These are phyloP conservation scores for Stictonetta naevosa DNA, from an alignment of 2,113 vertebrate genomes.

Conservation along the genomic window DNA sequence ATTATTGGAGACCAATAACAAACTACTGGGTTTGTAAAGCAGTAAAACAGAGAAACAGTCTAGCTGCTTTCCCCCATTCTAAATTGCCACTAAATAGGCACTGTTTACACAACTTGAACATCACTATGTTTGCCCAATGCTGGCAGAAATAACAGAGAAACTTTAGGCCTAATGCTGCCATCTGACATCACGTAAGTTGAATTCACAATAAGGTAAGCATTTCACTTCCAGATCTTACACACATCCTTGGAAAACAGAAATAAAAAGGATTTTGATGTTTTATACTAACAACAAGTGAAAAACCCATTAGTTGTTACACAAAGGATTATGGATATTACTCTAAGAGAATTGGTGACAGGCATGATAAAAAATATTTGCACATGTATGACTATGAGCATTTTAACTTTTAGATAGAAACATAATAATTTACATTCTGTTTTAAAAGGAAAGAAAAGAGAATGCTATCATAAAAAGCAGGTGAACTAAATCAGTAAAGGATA, in stretches of 20 bases:
- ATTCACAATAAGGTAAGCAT: not conserved
- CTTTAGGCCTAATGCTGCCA: not conserved
- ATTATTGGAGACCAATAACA: not conserved
- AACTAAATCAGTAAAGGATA: not conserved
- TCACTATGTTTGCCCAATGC: not conserved
- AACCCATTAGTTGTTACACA: not conserved
- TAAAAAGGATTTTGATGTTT: not conserved
- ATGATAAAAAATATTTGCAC: not conserved
- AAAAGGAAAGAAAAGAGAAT: not conserved
- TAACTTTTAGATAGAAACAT: not conserved
- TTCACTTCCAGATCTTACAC: not conserved
- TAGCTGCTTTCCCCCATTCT: not conserved
- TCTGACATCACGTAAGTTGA: not conserved
- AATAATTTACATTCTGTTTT: not conserved
- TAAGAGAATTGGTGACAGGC: not conserved
- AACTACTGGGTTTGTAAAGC: not conserved
- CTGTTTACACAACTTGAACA: not conserved
- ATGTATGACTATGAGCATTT: not conserved
- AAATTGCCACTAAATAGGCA: rapidly evolving
- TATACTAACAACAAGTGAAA: not conserved
- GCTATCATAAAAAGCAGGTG: not conserved
- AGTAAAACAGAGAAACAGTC: not conserved
- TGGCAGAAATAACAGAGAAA: not conserved
- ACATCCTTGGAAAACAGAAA: not conserved
- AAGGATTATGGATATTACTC: not conserved